phyloP scores from a whole-genome alignment of 2,797 vertebrate species.

The Vultur gryphus region DNA sequence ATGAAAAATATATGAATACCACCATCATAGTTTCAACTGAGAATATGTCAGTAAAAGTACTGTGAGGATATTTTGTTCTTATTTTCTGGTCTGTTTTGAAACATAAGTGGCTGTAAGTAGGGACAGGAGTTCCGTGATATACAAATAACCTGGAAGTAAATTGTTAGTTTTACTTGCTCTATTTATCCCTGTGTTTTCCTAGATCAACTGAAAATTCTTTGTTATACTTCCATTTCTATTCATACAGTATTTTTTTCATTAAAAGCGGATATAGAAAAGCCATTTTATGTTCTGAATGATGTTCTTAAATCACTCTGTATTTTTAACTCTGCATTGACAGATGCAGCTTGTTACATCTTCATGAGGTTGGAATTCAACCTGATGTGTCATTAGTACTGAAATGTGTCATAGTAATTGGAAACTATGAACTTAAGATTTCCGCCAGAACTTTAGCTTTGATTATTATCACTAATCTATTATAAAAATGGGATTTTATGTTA shows the following conservation, averaged over 20 bases:
- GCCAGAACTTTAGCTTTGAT: not conserved
- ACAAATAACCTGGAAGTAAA: constrained; percentile 4
- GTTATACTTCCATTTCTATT: constrained; percentile 72
- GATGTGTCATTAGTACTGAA: not conserved
- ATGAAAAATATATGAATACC: not conserved
- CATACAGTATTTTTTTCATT: constrained; percentile 75
- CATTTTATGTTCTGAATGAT: not conserved
- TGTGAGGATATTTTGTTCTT: not conserved
- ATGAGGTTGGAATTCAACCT: not conserved
- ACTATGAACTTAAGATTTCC: not conserved
- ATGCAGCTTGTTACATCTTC: not conserved
- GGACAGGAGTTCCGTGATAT: not conserved
- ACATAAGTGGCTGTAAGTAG: not conserved
- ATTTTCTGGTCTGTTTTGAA: constrained; percentile 9
- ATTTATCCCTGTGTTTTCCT: constrained; percentile 49
- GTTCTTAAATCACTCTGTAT: not conserved
- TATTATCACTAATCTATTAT: not conserved
- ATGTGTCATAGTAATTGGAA: not conserved
- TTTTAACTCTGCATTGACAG: not conserved
- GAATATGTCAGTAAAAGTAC: not conserved
- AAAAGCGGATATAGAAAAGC: constrained; percentile 56
- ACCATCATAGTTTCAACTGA: not conserved
- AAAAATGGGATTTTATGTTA: not conserved
- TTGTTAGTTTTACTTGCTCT: not conserved
- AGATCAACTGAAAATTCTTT: constrained; percentile 38